Evolutionary conservation across 2,888 invertebrate species (phyloP), one percentile per base, ranked within the genome.

Genomic region (Thereva unica): DNA sequence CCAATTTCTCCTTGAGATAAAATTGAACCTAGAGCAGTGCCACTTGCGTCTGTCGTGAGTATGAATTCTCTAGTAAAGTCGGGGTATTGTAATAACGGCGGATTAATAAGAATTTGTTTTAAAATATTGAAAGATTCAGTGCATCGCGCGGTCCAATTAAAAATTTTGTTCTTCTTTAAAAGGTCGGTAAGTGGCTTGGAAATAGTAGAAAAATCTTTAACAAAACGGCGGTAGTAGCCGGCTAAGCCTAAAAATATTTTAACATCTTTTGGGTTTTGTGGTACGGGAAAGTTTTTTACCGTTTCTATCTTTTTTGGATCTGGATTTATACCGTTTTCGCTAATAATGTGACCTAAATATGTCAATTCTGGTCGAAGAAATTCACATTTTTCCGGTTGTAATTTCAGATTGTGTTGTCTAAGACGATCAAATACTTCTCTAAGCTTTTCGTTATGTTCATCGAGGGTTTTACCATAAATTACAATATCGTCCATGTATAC

Each of bases 11-110:
- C 53, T 40, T 76, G 76, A 2, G 70, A 70, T n/a, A 75, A 47
- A 5, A 76, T 71, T 2, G 63, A 69, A 1, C 73, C 75, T 4
- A 74, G 50, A 0, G 73, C 75, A 4, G 9, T 67, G 6, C 71
- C 61, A n/a, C 69, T 69, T 0, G 76, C 75, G 50, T 76, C 76
- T 1, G 74, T 73, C 1, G 75, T 73, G 6, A 76, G 8, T 4
- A 68, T 59, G 57, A 76, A 76, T 2, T 70, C 59, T 67, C 74
- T 66, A 0, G 66, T 54, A 59, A 78, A 78, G 64, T 77, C 75
- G 4, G 76, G 76, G 49, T 76, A 78, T 63, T 75, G 72, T 34
- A 80, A 53, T 5, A 79, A 69, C 0, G 76, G 77, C 41, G 73
- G 72, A 49, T 73, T 4, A 2, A 55, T 37, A 3, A 68, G 49